Base-by-base conservation (phyloP, 1,140 invertebrate genomes). In the Conus betulinus region DNA sequence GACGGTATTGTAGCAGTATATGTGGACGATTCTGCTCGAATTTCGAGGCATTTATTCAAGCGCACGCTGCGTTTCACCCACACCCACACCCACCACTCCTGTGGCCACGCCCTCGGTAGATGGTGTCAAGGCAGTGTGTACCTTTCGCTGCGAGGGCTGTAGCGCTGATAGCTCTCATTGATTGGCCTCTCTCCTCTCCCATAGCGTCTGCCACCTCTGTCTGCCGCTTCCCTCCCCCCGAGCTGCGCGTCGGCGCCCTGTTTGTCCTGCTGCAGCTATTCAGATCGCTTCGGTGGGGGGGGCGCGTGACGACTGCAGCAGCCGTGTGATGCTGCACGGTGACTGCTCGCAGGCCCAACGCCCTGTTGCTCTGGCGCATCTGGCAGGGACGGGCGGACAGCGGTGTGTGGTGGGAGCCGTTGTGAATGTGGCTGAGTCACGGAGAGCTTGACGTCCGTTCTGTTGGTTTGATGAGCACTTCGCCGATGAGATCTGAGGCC, bases 141-240 rank as follows among this genome's bases (percentile, higher is more conserved):
- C 27, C 13, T 51, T 52, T 52, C 27, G 27, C 78, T 20, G 78
- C 23, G 10, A 78, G 27, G 11, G n/a, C 17, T 11, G 10, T 25
- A 39, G 84, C 23, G 55, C 52, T 25, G 53, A 84, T 15, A 25
- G 55, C 20, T 85, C 20, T 85, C 84, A 85, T 85, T 85, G 83
- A 85, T 85, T 85, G 84, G 60, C 57, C n/a, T 63, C 52, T 60
- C 55, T 57, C 57, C 57, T 63, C 25, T 63, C 60, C 13, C 1
- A 51, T 51, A 23, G 11, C 51, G 81, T 83, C 39, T 51, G 51
- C 27, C 8, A 2, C 10, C 17, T 27, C 20, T 39, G 81, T 51
- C 39, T 52, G 25, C 13, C 11, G 51, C 52, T 23, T 20, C 13
- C 15, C n/a, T 13, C 39, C 81, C 10, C 52, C 15, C 7, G 81